These are phyloP conservation scores for Ginglymostoma cirratum DNA, from an alignment of 2,113 vertebrate species.

Conservation along the genomic window DNA sequence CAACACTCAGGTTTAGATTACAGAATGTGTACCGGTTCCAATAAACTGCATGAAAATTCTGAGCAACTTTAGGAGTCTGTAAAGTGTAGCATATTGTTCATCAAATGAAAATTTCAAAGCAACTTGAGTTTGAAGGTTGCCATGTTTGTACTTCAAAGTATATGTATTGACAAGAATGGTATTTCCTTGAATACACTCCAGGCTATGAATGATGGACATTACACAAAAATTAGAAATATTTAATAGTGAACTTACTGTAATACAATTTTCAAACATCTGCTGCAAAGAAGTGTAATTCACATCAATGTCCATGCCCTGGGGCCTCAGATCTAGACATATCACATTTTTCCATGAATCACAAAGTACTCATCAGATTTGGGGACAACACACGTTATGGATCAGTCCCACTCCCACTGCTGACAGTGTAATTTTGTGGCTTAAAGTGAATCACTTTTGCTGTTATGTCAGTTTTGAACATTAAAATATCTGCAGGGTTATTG, in stretches of 20 bases:
- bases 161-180: background rate
- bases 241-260: background rate
- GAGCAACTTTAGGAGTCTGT: background rate
- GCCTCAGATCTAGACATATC: background rate
- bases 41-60: background rate
- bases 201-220: background rate
- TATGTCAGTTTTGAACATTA: background rate
- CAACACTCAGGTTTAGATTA: background rate
- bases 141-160: background rate
- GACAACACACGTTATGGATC: background rate
- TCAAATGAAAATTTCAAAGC: background rate
- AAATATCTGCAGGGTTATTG: background rate
- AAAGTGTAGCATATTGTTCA: background rate
- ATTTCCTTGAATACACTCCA: background rate
- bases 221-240: background rate
- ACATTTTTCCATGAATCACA: background rate
- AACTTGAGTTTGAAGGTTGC: background rate
- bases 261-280: background rate
- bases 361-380: background rate
- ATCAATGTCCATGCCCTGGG: background rate
- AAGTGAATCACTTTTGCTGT: background rate
- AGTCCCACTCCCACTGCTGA: background rate
- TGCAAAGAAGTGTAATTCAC: background rate
- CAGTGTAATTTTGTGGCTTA: background rate
- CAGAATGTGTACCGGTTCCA: background rate